A percentile compares a stretch with the other conserved stretches of the same genome.
phyloP scores from a whole-genome alignment of 2,888 invertebrate species.

The Meteorus cinctellus region DNA sequence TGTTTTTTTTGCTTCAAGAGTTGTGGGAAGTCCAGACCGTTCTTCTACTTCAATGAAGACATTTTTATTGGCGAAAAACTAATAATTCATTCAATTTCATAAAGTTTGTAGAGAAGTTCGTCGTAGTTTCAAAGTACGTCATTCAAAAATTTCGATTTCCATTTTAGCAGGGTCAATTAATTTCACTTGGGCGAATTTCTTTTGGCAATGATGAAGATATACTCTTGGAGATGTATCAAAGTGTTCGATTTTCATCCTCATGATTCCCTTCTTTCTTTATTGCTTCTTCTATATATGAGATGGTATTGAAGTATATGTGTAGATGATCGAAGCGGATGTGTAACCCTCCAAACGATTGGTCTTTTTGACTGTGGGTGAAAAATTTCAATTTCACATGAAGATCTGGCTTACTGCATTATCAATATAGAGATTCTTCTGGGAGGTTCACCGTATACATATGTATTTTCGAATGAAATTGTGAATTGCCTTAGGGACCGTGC shows the following conservation, averaged over 20 bases:
- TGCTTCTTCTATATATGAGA: too few species aligned
- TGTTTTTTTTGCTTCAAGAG: too few species aligned
- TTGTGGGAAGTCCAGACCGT: too few species aligned
- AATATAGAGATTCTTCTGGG: background rate
- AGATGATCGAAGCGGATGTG: too few species aligned
- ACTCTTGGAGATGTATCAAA: background rate
- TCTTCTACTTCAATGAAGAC: too few species aligned
- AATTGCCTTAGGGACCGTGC: background rate
- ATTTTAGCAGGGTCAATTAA: background rate
- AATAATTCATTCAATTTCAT: too few species aligned
- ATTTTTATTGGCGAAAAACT: too few species aligned
- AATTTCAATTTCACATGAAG: background rate
- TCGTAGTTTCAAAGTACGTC: too few species aligned
- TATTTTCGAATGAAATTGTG: background rate
- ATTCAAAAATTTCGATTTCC: too few species aligned
- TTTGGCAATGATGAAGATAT: background rate
- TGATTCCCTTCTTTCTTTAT: background rate
- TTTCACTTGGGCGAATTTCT: background rate
- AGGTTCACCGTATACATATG: background rate
- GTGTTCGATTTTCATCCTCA: background rate
- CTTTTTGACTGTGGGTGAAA: background rate
- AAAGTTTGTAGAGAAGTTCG: too few species aligned
- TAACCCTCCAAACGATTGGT: background rate
- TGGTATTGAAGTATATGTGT: too few species aligned
- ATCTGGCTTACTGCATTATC: constrained; percentile 2